Evolutionary conservation across 2,888 invertebrate genomes (phyloP).

Genomic region (Falcaria lacertinaria): DNA sequence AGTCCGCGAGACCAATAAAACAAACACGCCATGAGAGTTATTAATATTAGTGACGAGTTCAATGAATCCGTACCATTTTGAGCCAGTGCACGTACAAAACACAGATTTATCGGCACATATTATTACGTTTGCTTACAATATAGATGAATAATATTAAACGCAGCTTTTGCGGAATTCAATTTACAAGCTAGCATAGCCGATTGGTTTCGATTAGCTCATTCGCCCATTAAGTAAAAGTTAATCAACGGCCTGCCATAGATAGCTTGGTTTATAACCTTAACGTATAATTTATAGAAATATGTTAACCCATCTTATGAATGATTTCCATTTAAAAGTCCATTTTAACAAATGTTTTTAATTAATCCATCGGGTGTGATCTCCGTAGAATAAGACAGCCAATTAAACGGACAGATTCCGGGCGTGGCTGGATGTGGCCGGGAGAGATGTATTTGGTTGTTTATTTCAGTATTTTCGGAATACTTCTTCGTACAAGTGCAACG

Average conservation of each 20-base stretch:
- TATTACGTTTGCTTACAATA: constrained; percentile 35
- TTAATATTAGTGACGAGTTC: constrained; percentile 76
- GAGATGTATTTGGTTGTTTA: constrained; percentile 47
- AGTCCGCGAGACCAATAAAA: constrained; percentile 60
- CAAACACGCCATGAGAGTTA: constrained; percentile 70
- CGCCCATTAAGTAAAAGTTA: constrained; percentile 43
- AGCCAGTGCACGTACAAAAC: constrained; percentile 36
- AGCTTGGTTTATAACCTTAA: constrained; percentile 52
- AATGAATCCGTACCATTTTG: constrained; percentile 65
- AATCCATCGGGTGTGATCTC: constrained; percentile 63
- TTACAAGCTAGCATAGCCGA: constrained; percentile 25
- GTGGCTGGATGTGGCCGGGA: constrained; percentile 40
- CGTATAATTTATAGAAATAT: constrained; percentile 47
- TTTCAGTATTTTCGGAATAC: constrained; percentile 37
- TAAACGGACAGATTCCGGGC: constrained; percentile 62
- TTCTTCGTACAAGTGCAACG: constrained; percentile 12
- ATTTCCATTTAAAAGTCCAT: constrained; percentile 52
- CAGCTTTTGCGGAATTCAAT: constrained; percentile 48
- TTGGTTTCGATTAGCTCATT: constrained; percentile 45
- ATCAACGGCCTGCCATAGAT: constrained; percentile 58
- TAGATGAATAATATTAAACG: constrained; percentile 30
- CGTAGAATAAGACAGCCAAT: constrained; percentile 54
- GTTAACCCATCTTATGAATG: constrained; percentile 42
- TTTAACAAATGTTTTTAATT: constrained; percentile 71
- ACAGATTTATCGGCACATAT: constrained; percentile 40